Conservation (phyloP, 2,888 invertebrate genomes). For the Lithophane leautieri region DNA sequence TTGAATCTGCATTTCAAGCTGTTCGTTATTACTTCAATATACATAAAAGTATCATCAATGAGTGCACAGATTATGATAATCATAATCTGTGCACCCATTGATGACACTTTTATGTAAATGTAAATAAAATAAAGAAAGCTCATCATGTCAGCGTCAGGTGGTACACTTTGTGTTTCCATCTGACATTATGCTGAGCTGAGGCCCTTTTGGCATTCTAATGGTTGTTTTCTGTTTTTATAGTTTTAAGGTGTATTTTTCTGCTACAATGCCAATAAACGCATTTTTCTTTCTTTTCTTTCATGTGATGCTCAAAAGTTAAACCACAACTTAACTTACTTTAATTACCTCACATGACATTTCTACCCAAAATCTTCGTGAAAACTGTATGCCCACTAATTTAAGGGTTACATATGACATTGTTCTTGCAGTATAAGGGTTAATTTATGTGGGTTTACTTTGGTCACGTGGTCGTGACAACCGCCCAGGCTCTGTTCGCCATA, state of each 20-base stretch:
- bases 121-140: neutral
- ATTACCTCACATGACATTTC: constrained; percentile 11
- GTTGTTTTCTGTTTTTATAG: no score
- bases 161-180: no score
- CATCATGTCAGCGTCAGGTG: no score
- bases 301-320: neutral
- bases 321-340: neutral
- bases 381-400: constrained; percentile 54
- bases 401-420: constrained; percentile 57
- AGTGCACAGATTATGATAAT: no score
- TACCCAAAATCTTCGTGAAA: constrained; percentile 33
- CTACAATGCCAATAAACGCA: no score
- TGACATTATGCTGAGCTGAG: no score
- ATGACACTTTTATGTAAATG: neutral
- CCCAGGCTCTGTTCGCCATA: constrained; percentile 82
- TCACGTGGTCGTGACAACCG: constrained; percentile 76
- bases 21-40: neutral
- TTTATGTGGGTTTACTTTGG: constrained; percentile 66
- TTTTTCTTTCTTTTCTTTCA: no score
- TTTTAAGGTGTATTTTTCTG: no score
- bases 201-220: no score
- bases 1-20: neutral
- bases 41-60: no score
- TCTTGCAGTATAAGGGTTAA: constrained; percentile 61
- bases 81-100: neutral